Conservation (phyloP, 2,113 vertebrate genomes). For the Mobula hypostoma region DNA sequence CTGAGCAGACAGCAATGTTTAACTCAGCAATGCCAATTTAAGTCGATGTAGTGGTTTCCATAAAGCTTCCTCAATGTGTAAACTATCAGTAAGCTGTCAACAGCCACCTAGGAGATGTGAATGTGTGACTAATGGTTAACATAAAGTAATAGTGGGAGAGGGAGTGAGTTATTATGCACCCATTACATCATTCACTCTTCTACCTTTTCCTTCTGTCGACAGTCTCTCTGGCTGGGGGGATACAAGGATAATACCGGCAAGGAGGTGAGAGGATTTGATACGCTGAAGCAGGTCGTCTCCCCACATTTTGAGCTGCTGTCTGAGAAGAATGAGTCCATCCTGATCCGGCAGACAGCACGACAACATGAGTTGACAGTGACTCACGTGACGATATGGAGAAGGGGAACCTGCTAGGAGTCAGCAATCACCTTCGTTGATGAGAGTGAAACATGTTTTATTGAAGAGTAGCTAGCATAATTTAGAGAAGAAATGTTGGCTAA, state of each 20-base stretch:
- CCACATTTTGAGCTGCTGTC: conserved; percentile 20
- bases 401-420: neutral
- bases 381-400: conserved; percentile 32
- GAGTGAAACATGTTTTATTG: neutral
- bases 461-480: neutral
- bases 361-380: conserved; percentile 20
- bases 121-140: neutral
- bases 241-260: conserved; percentile 25
- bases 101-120: neutral
- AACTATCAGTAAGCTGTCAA: neutral
- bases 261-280: conserved; percentile 16
- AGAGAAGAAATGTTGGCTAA: neutral
- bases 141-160: neutral
- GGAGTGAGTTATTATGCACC: too few relatives aligned
- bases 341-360: conserved; percentile 26
- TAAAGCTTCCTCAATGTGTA: neutral
- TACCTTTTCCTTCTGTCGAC: neutral
- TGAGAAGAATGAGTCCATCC: conserved; percentile 16
- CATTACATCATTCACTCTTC: neutral
- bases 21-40: neutral
- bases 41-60: too few relatives aligned
- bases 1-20: neutral
- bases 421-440: neutral
- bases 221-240: conserved; percentile 35
- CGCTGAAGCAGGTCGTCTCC: conserved; percentile 3